Base-by-base conservation (phyloP, 2,113 vertebrate species). In the Tachysurus fulvidraco region DNA sequence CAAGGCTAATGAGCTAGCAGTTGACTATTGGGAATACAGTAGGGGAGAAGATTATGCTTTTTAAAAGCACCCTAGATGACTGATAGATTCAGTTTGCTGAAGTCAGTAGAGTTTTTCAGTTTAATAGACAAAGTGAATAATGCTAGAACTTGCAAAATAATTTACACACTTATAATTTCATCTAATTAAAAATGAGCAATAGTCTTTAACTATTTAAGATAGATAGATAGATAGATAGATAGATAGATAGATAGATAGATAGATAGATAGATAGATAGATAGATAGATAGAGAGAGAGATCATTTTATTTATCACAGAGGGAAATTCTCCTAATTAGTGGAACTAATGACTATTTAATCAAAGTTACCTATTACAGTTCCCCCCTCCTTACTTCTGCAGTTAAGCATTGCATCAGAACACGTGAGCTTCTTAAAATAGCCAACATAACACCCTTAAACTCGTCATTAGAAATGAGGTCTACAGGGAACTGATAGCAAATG, bases 1-100 rank as follows among this genome's bases (percentile, higher is more conserved):
- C 79, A 84, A 13, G 81, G 73, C 87, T 93, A 93, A 92, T 85
- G 36, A 91, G 85, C 79, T 91, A 92, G 90, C 87, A 87, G 87
- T 74, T 69, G 69, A 74, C 54, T 74, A 86, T 21, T 76, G 73
- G 12, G 44, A 3, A 21, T n/a, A 74, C 4, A 50, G 41, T 12
- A 25, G 21, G 25, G 41, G 46, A 74, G 41, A 50, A 13, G 23
- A 50, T 74, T 0, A 7, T 12, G 71, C 2, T 14, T 76, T 50
- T 50, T 50, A 76, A 76, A 76, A 13, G 12, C 1, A 5, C 23
- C 44, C 73, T 52, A 76, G 73, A 4, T 76, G 73, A 76, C 44
- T 76, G 19, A 41, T 44, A 46, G 9, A 73, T 73, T 73, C 41
- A 44, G 69, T 44, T 73, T 73, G 69, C 8, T 44, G 41, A 55